These are phyloP conservation scores for Eupithecia subumbrata DNA, from an alignment of 2,888 invertebrate genomes.

Conservation along the genomic window DNA sequence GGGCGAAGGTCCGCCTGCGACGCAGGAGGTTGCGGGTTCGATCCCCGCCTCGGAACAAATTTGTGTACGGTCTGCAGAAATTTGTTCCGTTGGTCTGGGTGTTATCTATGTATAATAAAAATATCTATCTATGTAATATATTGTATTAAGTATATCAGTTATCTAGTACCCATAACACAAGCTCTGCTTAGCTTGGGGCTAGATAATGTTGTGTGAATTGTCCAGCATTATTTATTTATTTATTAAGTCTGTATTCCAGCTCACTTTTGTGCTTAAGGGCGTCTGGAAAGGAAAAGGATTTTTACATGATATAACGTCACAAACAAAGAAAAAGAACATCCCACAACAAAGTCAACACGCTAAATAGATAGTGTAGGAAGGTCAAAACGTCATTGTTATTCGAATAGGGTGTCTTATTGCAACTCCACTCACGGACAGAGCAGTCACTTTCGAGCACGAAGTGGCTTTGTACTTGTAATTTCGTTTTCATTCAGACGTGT, in stretches of 20 bases:
- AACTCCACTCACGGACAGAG: slow-evolving; percentile 65
- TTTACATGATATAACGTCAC: background rate
- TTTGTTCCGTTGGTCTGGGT: too few relatives aligned
- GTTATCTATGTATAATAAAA: too few relatives aligned
- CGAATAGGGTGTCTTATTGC: slow-evolving; percentile 55
- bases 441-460: slow-evolving; percentile 74
- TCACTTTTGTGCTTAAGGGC: background rate
- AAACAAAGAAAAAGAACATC: slow-evolving; percentile 44
- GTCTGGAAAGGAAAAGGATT: background rate
- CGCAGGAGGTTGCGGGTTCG: too few relatives aligned
- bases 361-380: slow-evolving; percentile 48
- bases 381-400: slow-evolving; percentile 67
- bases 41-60: too few relatives aligned
- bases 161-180: too few relatives aligned
- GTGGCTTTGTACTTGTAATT: slow-evolving; percentile 65
- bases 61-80: too few relatives aligned
- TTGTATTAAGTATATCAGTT: too few relatives aligned
- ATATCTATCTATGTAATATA: too few relatives aligned
- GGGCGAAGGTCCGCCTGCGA: too few relatives aligned
- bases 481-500: slow-evolving; percentile 69
- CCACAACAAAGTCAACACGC: slow-evolving; percentile 27
- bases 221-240: too few relatives aligned
- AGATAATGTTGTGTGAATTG: too few relatives aligned
- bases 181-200: too few relatives aligned
- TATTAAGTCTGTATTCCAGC: background rate